Percentiles rank a stretch among this genome's conserved stretches.
Conservation (phyloP, 2,888 invertebrate genomes). For the Drosophila niveifrons region DNA sequence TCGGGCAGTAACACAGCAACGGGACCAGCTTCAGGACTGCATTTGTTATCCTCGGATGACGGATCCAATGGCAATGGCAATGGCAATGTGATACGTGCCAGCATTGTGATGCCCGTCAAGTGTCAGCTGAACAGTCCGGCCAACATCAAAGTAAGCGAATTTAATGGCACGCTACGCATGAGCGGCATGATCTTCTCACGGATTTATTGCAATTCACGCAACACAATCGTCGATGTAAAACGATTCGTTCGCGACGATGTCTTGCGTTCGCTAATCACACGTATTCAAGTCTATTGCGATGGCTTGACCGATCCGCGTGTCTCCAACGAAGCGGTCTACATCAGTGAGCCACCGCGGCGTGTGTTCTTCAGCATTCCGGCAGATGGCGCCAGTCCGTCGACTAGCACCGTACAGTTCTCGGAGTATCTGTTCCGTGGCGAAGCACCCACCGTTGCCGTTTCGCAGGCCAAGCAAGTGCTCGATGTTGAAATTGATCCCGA, state of each 20-base stretch:
- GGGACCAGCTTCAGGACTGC: slow-evolving; percentile 34
- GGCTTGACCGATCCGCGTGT: slow-evolving; percentile 89
- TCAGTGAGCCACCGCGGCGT: slow-evolving; percentile 95
- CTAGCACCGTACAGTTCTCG: slow-evolving; percentile 89
- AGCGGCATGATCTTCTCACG: slow-evolving; percentile 85
- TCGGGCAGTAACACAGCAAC: slow-evolving; percentile 17
- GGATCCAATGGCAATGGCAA: not conserved
- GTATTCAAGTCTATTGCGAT: slow-evolving; percentile 97
- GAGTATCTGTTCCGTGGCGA: slow-evolving; percentile 97
- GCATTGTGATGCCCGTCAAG: slow-evolving; percentile 90
- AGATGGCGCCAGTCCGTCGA: slow-evolving; percentile 76
- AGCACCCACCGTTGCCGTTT: slow-evolving; percentile 92
- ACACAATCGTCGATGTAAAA: slow-evolving; percentile 90
- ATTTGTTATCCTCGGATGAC: slow-evolving; percentile 30
- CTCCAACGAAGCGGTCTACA: slow-evolving; percentile 86
- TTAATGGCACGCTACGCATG: slow-evolving; percentile 82
- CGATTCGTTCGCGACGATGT: slow-evolving; percentile 93
- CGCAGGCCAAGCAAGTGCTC: slow-evolving; percentile 92
- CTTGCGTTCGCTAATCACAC: slow-evolving; percentile 92
- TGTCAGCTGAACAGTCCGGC: slow-evolving; percentile 82
- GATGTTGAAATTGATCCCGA: slow-evolving; percentile 91
- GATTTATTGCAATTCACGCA: slow-evolving; percentile 92
- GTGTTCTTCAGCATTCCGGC: slow-evolving; percentile 91
- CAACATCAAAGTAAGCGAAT: slow-evolving; percentile 76
- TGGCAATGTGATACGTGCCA: slow-evolving; percentile 85